Evolutionary conservation across 2,797 vertebrate species (phyloP), one percentile per base, ranked within the genome.

Genomic region (Chiroxiphia lanceolata): DNA sequence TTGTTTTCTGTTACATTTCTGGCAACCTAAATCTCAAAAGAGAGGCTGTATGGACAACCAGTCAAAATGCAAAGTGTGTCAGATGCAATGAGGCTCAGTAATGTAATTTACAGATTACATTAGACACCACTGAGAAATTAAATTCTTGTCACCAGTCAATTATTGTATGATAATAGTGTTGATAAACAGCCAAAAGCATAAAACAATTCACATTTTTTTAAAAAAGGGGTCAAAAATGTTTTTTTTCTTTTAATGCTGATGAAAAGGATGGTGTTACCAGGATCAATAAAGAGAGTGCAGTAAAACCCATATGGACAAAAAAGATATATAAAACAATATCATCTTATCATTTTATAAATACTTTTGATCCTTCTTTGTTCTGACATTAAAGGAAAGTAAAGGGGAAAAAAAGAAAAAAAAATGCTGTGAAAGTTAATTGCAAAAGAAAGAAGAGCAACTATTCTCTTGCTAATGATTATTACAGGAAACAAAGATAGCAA

Each of bases 1-100:
- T 61, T 79, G 61, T 85, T 89, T 85, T 83, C 72, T 70, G 48
- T 64, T 90, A 87, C 48, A 87, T 63, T 94, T 87, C 64, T 94
- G 67, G 64, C 74, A 90, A 53, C 29, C 70, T 89, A 63, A 95
- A 72, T 91, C 92, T 95, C 83, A 54, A 87, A 96, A 87, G 71
- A 83, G 47, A 81, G 33, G 11, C 29, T 74, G 12, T n/a, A 69
- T 48, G 45, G 65, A 50, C 57, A 95, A 75, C 33, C 48, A 81
- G 77, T 69, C 51, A 81, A 93, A 91, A 92, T 67, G 40, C 36
- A 67, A 94, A 77, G 3, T 72, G 40, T 74, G 36, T 76, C 71
- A 87, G 50, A 80, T 17, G 27, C 68, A 87, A 75, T 50, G 70
- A 87, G 31, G 11, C 29, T 89, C 17, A 78, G 61, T 78, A 95